phyloP scores from a whole-genome alignment of 2,888 invertebrate genomes.

The Carabus problematicus region DNA sequence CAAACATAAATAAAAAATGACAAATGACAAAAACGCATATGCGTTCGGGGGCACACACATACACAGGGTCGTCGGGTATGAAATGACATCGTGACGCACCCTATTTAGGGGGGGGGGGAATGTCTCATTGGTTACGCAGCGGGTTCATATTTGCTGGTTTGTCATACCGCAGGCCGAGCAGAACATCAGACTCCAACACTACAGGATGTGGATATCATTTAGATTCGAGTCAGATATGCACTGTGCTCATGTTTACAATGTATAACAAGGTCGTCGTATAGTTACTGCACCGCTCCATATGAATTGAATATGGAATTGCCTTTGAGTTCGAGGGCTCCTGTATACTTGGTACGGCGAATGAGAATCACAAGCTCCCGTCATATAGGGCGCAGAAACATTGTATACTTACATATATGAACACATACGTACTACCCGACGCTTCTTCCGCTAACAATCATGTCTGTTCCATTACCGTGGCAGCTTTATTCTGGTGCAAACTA shows the following conservation, averaged over 20 bases:
- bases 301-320: constrained; percentile 52
- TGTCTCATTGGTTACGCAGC: background rate
- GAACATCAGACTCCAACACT: background rate
- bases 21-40: too few species aligned
- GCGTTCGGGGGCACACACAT: too few species aligned
- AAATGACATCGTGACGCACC: too few species aligned
- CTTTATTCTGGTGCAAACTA: constrained; percentile 24
- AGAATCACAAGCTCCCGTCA: constrained; percentile 30
- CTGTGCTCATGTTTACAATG: constrained; percentile 51
- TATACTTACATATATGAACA: constrained; percentile 6
- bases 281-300: constrained; percentile 49
- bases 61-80: too few species aligned
- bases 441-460: background rate
- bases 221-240: constrained; percentile 48
- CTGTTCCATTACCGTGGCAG: background rate
- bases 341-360: constrained; percentile 16
- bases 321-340: constrained; percentile 44
- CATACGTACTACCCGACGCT: background rate
- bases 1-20: too few species aligned
- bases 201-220: constrained; percentile 29
- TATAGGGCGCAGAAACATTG: background rate
- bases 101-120: too few species aligned
- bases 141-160: background rate
- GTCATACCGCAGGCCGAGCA: background rate
- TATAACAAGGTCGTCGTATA: constrained; percentile 50